Conservation (phyloP, 2,113 vertebrate species). For the Cercocebus atys region DNA sequence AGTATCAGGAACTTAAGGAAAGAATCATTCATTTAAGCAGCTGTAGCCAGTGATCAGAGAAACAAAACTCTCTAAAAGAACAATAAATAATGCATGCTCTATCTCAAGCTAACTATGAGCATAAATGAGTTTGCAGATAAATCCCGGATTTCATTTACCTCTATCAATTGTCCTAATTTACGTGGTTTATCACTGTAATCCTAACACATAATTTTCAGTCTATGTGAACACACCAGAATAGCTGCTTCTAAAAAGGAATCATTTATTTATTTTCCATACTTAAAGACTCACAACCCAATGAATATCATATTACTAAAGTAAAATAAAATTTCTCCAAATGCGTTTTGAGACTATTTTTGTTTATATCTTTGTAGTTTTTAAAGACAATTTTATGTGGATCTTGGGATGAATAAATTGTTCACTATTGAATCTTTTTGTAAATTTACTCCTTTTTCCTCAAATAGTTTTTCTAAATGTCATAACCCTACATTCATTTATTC, state of each 20-base stretch:
- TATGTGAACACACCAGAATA: background rate
- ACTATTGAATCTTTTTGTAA: background rate
- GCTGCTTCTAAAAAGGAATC: background rate
- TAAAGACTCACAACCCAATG: background rate
- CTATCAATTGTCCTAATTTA: too few species aligned
- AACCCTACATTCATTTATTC: background rate
- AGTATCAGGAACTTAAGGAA: background rate
- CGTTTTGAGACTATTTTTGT: background rate
- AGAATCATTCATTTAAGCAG: background rate
- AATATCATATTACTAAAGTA: background rate
- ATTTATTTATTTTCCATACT: background rate
- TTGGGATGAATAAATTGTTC: background rate
- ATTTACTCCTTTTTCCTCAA: background rate
- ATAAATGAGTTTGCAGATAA: background rate
- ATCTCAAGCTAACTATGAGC: background rate
- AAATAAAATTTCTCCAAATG: background rate
- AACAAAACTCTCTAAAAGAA: background rate
- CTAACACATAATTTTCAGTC: background rate
- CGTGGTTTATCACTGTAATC: too few species aligned
- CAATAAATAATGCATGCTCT: background rate
- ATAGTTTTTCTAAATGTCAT: background rate
- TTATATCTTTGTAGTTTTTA: background rate
- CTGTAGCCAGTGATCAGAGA: too few species aligned
- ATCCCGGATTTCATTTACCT: background rate
- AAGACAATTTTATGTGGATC: background rate